Percentiles rank a stretch among this genome's conserved stretches.
These are phyloP conservation scores for Eulemur albifrons DNA, from an alignment of 2,797 vertebrate genomes.

Conservation along the genomic window DNA sequence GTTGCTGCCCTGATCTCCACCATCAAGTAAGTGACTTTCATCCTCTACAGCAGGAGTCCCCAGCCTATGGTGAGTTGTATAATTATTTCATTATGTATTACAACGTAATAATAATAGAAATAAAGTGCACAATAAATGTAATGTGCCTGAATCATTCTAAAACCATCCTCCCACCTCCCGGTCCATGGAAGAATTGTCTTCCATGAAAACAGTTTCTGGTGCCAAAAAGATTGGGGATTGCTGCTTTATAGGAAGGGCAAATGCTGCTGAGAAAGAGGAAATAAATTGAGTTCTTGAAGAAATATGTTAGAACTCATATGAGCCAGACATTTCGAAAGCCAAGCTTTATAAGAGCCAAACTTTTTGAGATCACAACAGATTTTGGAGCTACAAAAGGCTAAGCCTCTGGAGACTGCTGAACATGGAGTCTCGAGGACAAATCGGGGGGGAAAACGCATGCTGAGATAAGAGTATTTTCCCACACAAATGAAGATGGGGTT, in stretches of 20 bases:
- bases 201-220: no score
- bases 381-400: constrained; percentile 1
- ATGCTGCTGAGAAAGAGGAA: not conserved
- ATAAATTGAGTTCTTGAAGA: not conserved
- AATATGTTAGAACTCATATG: not conserved
- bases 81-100: no score
- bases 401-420: not conserved
- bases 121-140: no score
- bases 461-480: constrained; percentile 12
- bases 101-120: no score
- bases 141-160: no score
- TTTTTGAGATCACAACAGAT: not conserved
- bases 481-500: not conserved
- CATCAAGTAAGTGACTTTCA: not conserved
- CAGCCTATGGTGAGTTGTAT: no score
- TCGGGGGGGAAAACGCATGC: not conserved
- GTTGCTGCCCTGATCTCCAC: not conserved
- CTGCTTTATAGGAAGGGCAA: not conserved
- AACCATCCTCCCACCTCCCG: no score
- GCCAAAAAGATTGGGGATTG: no score
- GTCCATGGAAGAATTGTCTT: no score
- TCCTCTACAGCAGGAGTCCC: not conserved
- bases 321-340: not conserved
- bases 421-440: not conserved
- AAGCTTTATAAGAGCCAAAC: not conserved